Evolutionary conservation across 2,797 vertebrate genomes (phyloP).

Genomic region (Psittacula derbiana): DNA sequence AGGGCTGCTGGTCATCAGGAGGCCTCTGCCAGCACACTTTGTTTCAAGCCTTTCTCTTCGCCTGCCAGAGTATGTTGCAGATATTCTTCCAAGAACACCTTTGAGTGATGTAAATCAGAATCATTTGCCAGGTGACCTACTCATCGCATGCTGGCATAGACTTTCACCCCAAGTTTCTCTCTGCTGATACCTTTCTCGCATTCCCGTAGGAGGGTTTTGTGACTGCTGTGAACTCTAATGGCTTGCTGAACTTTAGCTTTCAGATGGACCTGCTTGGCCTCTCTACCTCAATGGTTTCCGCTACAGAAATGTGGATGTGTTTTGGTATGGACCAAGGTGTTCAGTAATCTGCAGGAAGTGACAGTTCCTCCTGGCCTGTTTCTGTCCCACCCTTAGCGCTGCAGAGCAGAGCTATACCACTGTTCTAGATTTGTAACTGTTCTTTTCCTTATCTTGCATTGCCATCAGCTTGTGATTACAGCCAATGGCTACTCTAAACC

Average conservation of each 20-base stretch:
- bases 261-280: not conserved
- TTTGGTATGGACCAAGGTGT: not conserved
- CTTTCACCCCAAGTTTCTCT: not conserved
- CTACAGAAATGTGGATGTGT: not conserved
- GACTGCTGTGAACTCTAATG: not conserved
- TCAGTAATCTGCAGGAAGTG: not conserved
- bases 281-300: not conserved
- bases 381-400: not conserved
- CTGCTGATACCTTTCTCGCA: not conserved
- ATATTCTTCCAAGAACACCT: not conserved
- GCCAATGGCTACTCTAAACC: not conserved
- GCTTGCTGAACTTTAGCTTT: not conserved
- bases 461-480: not conserved
- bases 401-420: not conserved
- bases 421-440: not conserved
- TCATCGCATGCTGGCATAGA: not conserved
- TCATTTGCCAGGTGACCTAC: not conserved
- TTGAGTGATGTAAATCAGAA: not conserved
- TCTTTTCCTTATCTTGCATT: not conserved
- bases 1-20: not conserved
- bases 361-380: not conserved
- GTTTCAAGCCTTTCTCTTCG: not conserved
- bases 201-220: fast-evolving
- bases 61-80: not conserved
- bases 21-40: not conserved